These are phyloP conservation scores for Magallana angulata DNA, from an alignment of 1,140 invertebrate species.

Conservation along the genomic window DNA sequence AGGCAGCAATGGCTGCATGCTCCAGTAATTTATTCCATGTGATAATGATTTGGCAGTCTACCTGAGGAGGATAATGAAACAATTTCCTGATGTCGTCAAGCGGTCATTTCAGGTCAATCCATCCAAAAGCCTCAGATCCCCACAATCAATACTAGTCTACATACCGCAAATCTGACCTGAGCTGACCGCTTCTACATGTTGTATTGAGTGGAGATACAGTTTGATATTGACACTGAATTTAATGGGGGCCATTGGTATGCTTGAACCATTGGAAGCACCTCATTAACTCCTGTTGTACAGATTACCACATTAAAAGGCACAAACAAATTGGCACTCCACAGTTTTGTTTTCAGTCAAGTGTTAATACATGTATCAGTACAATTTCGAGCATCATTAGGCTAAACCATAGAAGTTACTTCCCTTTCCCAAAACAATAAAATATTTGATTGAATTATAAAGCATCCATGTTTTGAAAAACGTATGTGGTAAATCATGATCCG, in stretches of 20 bases:
- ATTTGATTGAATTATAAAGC: too few species aligned
- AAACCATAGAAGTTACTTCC: too few species aligned
- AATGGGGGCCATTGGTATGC: not conserved
- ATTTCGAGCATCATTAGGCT: too few species aligned
- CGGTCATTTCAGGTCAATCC: slow-evolving; percentile 31
- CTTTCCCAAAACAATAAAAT: too few species aligned
- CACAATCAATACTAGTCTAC: slow-evolving; percentile 6
- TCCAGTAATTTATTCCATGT: slow-evolving; percentile 25
- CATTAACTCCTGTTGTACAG: too few species aligned
- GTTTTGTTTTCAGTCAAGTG: too few species aligned
- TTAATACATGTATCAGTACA: too few species aligned
- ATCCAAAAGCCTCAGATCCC: not conserved
- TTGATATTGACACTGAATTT: not conserved
- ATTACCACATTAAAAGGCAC: too few species aligned
- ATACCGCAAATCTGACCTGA: not conserved
- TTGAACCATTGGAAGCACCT: too few species aligned
- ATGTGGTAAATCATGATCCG: too few species aligned
- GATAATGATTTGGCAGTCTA: slow-evolving; percentile 30
- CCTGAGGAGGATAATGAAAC: slow-evolving; percentile 30
- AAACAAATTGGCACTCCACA: too few species aligned
- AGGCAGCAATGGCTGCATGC: not conserved
- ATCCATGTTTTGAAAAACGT: too few species aligned
- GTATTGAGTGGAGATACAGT: not conserved
- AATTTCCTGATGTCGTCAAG: slow-evolving; percentile 30
- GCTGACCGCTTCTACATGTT: not conserved